Evolutionary conservation across 92 coral and sea anemone species (phyloP), one percentile per base, ranked within the genome.

Genomic region (Anthopleura xanthogrammica): DNA sequence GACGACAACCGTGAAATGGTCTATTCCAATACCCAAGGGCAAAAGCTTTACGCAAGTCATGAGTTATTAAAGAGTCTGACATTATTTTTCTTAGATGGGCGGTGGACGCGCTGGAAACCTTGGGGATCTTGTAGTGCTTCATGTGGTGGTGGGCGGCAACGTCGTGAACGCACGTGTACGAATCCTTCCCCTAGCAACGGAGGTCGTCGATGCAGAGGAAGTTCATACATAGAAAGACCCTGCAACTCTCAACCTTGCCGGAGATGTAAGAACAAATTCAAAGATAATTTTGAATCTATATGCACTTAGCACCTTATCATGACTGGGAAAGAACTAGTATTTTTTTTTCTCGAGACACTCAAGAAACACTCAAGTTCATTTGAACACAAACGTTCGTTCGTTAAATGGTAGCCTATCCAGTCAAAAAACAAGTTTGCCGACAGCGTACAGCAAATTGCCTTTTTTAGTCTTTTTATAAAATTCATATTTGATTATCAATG

Each of bases 51-150:
- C 36, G 36, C 36, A 29, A 29, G 36, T 29, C 36, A 29, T 29
- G 36, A 29, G 36, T 29, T 29, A 29, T 29, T 29, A 29, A 29
- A 29, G 36, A 29, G 36, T 29, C 36, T 29, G 36, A 29, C 65
- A 20, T 16, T 11, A 17, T 60, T 24, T 65, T 23, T 65, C 36
- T 41, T 16, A 41, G 52, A 41, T 75, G 62, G 83, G 16, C 12
- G 36, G 2, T 93, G 97, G 97, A 86, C 92, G 7, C n/a, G 62
- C 36, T 93, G 97, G 97, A 43, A 90, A 2, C 75, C 88, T 6
- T 93, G 97, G 97, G 79, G 90, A 29, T 54, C 83, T 22, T 93
- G 97, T 76, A 83, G 86, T 72, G 85, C 85, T 77, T 80, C 62
- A 40, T 93, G 97, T 57, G 87, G 77, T 20, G 85, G 90, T 1